A percentile compares a stretch with the other conserved stretches of the same genome.
Evolutionary conservation across 2,888 invertebrate species (phyloP).

Genomic region (Unio delphinus): DNA sequence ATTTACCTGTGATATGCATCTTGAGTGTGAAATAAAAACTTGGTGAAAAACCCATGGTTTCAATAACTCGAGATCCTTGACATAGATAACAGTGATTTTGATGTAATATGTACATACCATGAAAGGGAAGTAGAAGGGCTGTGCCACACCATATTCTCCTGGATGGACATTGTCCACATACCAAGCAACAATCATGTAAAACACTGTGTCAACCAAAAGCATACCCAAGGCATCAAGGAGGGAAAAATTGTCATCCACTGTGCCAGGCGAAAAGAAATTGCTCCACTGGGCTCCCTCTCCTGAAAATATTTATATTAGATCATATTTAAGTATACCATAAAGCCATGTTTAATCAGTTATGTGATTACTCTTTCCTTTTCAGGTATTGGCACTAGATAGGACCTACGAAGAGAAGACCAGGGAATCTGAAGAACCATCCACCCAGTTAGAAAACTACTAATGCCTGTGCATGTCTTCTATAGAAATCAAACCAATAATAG

Average conservation of each 20-base stretch:
- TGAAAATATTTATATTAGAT: conserved; percentile 19
- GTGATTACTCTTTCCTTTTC: too few relatives aligned
- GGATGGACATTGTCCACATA: conserved; percentile 90
- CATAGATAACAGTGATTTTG: too few relatives aligned
- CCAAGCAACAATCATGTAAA: conserved; percentile 84
- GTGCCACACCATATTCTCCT: conserved; percentile 87
- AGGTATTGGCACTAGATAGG: too few relatives aligned
- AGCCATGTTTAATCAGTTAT: background rate
- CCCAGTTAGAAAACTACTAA: too few relatives aligned
- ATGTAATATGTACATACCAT: conserved; percentile 72
- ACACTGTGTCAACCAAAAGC: conserved; percentile 78
- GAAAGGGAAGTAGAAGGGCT: conserved; percentile 86
- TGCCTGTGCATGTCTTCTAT: too few relatives aligned
- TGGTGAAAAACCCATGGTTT: too few relatives aligned
- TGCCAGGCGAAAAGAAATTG: conserved; percentile 73
- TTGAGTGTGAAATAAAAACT: too few relatives aligned
- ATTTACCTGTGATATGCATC: too few relatives aligned
- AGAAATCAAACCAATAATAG: too few relatives aligned
- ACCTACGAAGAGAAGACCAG: too few relatives aligned
- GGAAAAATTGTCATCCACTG: conserved; percentile 80
- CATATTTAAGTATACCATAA: background rate
- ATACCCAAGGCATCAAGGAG: conserved; percentile 79
- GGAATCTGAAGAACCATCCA: too few relatives aligned
- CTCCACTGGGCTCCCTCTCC: conserved; percentile 67
- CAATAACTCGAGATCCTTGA: too few relatives aligned